These are phyloP conservation scores for Rambutsinella grinnellia DNA, from an alignment of 2,888 invertebrate species.

Conservation along the genomic window DNA sequence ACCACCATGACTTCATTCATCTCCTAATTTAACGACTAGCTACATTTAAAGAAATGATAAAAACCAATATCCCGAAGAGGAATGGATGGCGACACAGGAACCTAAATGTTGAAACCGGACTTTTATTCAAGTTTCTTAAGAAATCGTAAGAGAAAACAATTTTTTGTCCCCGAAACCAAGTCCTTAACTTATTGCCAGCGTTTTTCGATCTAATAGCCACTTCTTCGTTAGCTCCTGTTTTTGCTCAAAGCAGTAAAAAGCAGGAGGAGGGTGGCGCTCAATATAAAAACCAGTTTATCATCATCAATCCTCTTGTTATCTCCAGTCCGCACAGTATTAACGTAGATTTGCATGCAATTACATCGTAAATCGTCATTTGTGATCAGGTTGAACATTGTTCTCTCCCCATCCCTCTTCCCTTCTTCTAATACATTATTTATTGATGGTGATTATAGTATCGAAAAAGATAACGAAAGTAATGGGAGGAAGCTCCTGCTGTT, in stretches of 20 bases:
- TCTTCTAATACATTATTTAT: not conserved
- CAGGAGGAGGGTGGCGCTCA: conserved; percentile 17
- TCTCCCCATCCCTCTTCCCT: not conserved
- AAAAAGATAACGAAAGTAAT: not conserved
- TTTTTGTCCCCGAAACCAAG: too few species aligned
- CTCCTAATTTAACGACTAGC: not conserved
- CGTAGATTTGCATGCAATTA: conserved; percentile 40
- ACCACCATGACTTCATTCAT: not conserved
- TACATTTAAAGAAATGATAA: not conserved
- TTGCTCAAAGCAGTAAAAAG: conserved; percentile 14
- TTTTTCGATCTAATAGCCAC: conserved; percentile 10
- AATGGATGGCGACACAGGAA: not conserved
- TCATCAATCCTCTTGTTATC: conserved; percentile 36
- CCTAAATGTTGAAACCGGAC: not conserved
- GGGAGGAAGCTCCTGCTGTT: not conserved
- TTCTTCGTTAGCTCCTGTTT: too few species aligned
- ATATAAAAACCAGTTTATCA: conserved; percentile 40
- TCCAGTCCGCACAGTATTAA: conserved; percentile 20
- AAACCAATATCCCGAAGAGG: conserved; percentile 27
- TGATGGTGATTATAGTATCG: not conserved
- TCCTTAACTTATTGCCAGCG: too few species aligned
- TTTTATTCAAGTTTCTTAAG: not conserved
- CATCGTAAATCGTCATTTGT: conserved; percentile 14
- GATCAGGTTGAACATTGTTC: not conserved
- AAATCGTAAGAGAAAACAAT: not conserved